A percentile compares a stretch with the other conserved stretches of the same genome.
These are phyloP conservation scores for Sphaeramia orbicularis DNA, from an alignment of 2,797 vertebrate genomes.

Conservation along the genomic window DNA sequence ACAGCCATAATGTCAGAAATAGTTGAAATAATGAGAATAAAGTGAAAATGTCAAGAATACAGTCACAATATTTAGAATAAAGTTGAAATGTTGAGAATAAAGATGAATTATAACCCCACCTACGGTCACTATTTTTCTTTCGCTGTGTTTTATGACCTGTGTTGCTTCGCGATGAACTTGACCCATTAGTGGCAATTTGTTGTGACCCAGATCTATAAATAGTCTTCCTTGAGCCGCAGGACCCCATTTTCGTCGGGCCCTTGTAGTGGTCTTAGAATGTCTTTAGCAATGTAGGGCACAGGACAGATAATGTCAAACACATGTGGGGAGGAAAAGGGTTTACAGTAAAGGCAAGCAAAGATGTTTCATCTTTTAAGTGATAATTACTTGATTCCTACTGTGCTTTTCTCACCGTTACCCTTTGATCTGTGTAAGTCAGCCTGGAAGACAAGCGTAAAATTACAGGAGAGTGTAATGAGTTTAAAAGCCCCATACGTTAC, in stretches of 20 bases:
- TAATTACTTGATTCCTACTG: slow-evolving; percentile 69
- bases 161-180: slow-evolving; percentile 49
- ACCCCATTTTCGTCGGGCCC: slow-evolving; percentile 48
- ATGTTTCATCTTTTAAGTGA: slow-evolving; percentile 69
- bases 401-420: slow-evolving; percentile 42
- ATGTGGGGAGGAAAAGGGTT: slow-evolving; percentile 69
- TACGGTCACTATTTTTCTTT: slow-evolving; percentile 1
- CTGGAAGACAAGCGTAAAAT: slow-evolving; percentile 57
- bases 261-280: slow-evolving; percentile 58
- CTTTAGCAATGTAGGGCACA: slow-evolving; percentile 68
- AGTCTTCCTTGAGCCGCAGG: slow-evolving; percentile 57
- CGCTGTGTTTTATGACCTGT: slow-evolving; percentile 25
- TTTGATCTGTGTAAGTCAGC: slow-evolving; percentile 57
- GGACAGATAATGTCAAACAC: slow-evolving; percentile 77
- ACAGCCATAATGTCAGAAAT: too few relatives aligned
- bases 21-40: too few relatives aligned
- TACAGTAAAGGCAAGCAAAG: slow-evolving; percentile 52
- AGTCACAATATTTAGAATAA: too few relatives aligned
- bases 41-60: too few relatives aligned
- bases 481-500: slow-evolving; percentile 38
- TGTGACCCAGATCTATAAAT: slow-evolving; percentile 76
- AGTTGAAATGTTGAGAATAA: too few relatives aligned
- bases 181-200: slow-evolving; percentile 69
- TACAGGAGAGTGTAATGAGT: slow-evolving; percentile 62
- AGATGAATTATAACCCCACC: too few relatives aligned